These are phyloP conservation scores for Melopsittacus undulatus DNA, from an alignment of 2,797 vertebrate genomes.

Conservation along the genomic window DNA sequence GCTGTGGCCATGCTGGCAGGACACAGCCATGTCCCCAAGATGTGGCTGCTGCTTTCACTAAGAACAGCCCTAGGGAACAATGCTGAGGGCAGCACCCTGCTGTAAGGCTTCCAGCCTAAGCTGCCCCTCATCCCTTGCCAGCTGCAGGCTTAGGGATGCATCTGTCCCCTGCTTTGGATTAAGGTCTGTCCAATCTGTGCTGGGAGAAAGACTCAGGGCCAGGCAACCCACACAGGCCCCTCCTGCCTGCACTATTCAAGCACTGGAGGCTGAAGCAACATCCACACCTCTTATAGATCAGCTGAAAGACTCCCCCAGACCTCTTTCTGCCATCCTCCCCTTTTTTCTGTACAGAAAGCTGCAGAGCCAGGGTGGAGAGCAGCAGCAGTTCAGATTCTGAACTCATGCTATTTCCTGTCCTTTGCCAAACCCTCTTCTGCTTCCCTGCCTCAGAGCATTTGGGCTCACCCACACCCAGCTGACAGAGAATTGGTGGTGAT, in stretches of 20 bases:
- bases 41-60: background rate
- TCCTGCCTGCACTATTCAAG: background rate
- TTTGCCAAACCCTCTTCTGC: conserved; percentile 52
- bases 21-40: background rate
- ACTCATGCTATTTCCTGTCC: background rate
- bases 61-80: background rate
- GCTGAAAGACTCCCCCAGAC: background rate
- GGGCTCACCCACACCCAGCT: background rate
- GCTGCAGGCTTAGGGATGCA: background rate
- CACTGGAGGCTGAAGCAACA: background rate
- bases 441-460: background rate
- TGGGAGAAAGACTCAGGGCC: background rate
- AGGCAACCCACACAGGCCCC: background rate
- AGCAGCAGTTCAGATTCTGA: background rate
- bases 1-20: rapidly evolving
- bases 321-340: background rate
- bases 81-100: background rate
- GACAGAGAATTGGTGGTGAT: background rate
- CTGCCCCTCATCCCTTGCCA: background rate
- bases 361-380: background rate
- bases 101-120: background rate
- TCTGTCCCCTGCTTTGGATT: background rate
- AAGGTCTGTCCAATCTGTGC: background rate
- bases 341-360: background rate
- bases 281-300: background rate